A percentile compares a stretch with the other conserved stretches of the same genome.
phyloP scores from a whole-genome alignment of 2,113 vertebrate species.

The Saimiri boliviensis region DNA sequence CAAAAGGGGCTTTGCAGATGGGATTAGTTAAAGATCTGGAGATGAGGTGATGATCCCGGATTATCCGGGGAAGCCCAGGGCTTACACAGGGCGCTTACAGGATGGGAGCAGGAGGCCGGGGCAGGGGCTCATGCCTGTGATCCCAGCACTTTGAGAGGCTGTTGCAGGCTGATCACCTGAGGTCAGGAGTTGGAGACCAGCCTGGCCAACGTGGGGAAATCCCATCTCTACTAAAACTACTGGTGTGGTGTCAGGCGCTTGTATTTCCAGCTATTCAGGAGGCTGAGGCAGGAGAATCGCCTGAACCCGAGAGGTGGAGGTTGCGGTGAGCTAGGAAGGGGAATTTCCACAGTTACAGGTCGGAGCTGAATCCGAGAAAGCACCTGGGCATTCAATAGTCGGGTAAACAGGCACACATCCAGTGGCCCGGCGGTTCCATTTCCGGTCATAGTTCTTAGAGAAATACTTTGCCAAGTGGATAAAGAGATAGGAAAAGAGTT shows the following conservation, averaged over 20 bases:
- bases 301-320: too few relatives aligned
- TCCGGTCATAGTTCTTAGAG: neutral
- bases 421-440: neutral
- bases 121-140: too few relatives aligned
- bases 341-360: too few relatives aligned
- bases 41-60: neutral
- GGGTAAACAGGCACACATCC: neutral
- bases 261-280: too few relatives aligned
- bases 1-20: neutral
- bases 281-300: too few relatives aligned
- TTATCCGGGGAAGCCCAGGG: rapidly evolving
- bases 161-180: too few relatives aligned
- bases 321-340: too few relatives aligned
- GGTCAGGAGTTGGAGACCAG: too few relatives aligned
- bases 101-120: neutral
- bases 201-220: too few relatives aligned
- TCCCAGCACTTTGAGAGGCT: too few relatives aligned
- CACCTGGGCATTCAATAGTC: neutral
- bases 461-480: neutral
- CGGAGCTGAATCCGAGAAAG: neutral
- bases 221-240: too few relatives aligned
- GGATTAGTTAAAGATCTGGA: neutral
- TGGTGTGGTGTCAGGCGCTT: rapidly evolving
- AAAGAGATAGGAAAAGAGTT: neutral
- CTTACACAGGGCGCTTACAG: neutral